Conservation (phyloP, 2,888 invertebrate genomes). For the Drosophila pseudotalamancana region DNA sequence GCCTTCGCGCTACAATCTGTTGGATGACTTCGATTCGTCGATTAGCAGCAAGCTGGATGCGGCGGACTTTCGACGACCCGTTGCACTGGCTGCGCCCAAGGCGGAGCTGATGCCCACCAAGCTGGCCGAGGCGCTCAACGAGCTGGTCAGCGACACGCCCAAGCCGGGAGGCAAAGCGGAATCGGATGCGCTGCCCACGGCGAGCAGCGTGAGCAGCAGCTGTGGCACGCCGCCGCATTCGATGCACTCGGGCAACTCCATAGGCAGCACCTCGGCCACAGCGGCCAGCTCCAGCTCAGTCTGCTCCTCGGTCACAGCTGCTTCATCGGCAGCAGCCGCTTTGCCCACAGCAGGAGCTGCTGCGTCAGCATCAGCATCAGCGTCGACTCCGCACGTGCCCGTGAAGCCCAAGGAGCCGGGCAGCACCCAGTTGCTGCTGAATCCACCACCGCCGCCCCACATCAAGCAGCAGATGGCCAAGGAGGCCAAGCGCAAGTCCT, state of each 20-base stretch:
- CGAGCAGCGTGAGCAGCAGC: conserved; percentile 80
- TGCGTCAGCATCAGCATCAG: not conserved
- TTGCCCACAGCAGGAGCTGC: conserved; percentile 31
- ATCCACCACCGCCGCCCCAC: conserved; percentile 84
- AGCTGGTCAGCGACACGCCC: conserved; percentile 83
- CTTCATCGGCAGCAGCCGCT: conserved; percentile 34
- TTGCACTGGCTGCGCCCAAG: conserved; percentile 82
- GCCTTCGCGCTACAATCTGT: conserved; percentile 88
- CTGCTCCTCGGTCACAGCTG: conserved; percentile 60
- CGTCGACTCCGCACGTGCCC: conserved; percentile 38
- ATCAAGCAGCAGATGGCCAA: conserved; percentile 84
- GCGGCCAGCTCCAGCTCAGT: conserved; percentile 72
- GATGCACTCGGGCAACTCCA: conserved; percentile 80
- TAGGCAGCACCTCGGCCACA: conserved; percentile 82
- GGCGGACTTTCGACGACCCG: conserved; percentile 85
- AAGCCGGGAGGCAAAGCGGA: conserved; percentile 32
- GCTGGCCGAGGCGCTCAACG: conserved; percentile 85
- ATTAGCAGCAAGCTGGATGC: conserved; percentile 84
- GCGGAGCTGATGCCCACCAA: conserved; percentile 84
- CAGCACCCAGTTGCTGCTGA: conserved; percentile 81
- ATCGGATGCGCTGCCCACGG: conserved; percentile 47
- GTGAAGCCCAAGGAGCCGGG: conserved; percentile 81
- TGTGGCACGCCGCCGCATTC: conserved; percentile 83
- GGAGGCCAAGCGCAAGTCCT: conserved; percentile 83
- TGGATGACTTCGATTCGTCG: conserved; percentile 87